Percentiles rank a stretch among this genome's conserved stretches.
Evolutionary conservation across 2,888 invertebrate species (phyloP).

Genomic region (Ferrisia virgata): DNA sequence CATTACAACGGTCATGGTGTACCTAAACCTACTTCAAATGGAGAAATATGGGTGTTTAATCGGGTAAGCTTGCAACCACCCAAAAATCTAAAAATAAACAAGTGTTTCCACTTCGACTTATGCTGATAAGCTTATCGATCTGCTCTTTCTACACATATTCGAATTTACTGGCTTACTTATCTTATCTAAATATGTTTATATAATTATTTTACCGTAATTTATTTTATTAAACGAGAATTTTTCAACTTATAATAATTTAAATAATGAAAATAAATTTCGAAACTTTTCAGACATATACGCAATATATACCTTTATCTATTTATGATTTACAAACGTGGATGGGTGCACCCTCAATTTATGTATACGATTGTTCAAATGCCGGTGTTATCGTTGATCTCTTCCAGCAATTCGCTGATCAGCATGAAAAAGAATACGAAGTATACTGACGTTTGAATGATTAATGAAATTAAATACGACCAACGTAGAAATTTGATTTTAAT

Average conservation of each 20-base stretch:
- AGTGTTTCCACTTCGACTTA: neutral
- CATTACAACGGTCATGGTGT: conserved; percentile 99
- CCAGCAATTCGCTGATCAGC: conserved; percentile 84
- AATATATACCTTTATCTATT: conserved; percentile 97
- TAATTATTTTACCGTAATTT: neutral
- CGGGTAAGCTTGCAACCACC: conserved; percentile 60
- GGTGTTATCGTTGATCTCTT: conserved; percentile 92
- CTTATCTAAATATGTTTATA: neutral
- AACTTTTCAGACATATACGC: conserved; percentile 79
- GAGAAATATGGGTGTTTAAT: conserved; percentile 99
- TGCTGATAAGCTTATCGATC: conserved; percentile 9
- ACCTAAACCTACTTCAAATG: conserved; percentile 94
- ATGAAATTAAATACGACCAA: neutral
- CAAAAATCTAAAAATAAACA: neutral
- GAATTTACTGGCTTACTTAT: neutral
- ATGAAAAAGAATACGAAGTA: conserved; percentile 75
- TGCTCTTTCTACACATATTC: too few species aligned
- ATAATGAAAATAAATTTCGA: neutral
- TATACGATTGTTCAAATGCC: conserved; percentile 98
- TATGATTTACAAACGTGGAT: conserved; percentile 99
- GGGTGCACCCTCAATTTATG: conserved; percentile 98
- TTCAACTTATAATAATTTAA: too few species aligned
- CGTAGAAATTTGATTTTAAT: too few species aligned
- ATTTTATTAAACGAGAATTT: neutral
- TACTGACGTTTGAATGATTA: conserved; percentile 25